phyloP scores from a whole-genome alignment of 1,140 invertebrate genomes.

The Drosophila micromelanica region DNA sequence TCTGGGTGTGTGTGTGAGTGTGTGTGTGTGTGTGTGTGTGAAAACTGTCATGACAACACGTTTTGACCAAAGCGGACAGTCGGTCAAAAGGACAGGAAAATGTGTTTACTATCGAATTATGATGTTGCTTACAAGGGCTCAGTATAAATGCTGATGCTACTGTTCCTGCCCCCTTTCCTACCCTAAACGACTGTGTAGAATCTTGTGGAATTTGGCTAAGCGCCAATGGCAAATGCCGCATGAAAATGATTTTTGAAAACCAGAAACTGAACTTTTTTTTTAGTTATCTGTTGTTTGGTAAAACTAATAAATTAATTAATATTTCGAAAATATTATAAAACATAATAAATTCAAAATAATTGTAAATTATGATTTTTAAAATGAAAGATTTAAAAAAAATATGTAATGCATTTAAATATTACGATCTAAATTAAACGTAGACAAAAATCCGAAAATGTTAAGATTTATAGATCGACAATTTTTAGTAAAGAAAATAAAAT shows the following conservation, averaged over 20 bases:
- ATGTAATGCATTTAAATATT: constrained; percentile 12
- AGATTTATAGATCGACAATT: background rate
- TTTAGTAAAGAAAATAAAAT: background rate
- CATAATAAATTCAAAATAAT: constrained; percentile 16
- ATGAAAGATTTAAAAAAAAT: constrained; percentile 23
- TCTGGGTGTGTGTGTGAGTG: background rate
- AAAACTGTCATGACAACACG: constrained; percentile 38
- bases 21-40: constrained; percentile 32
- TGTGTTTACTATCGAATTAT: constrained; percentile 77
- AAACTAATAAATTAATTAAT: constrained; percentile 26
- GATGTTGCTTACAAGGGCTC: constrained; percentile 51
- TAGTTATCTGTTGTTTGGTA: constrained; percentile 19
- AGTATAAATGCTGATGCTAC: constrained; percentile 9
- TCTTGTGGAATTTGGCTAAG: constrained; percentile 47
- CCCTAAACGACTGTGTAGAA: constrained; percentile 2
- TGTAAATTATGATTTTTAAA: constrained; percentile 22
- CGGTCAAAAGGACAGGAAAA: constrained; percentile 45
- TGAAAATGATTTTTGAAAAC: constrained; percentile 7
- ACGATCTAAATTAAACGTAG: background rate
- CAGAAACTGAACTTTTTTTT: constrained; percentile 10
- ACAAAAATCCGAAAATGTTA: background rate
- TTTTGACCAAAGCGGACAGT: constrained; percentile 18
- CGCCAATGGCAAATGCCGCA: constrained; percentile 48
- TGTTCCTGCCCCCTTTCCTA: background rate
- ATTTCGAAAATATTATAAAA: constrained; percentile 23